Conservation (phyloP, 2,797 vertebrate species). For the Epinephelus coioides region DNA sequence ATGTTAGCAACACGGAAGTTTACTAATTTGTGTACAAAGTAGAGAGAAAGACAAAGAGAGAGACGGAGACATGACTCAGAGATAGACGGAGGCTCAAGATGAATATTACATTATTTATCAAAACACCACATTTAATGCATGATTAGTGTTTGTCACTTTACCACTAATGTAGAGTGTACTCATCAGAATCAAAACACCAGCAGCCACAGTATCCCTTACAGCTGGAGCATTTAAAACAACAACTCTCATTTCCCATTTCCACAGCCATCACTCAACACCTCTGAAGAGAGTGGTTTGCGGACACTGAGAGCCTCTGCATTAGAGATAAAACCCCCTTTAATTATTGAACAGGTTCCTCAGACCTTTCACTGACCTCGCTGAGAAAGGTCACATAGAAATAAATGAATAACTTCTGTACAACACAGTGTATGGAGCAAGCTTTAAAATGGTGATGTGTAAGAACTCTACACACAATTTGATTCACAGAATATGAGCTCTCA, state of each 20-base stretch:
- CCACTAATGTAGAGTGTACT: neutral
- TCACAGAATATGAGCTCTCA: neutral
- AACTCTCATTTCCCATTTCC: constrained; percentile 61
- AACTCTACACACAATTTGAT: neutral
- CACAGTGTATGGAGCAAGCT: neutral
- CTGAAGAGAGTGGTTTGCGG: constrained; percentile 64
- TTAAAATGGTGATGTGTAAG: constrained; percentile 2
- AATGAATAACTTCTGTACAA: constrained; percentile 30
- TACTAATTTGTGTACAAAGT: neutral
- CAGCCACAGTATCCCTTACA: constrained; percentile 45
- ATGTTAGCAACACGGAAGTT: constrained; percentile 11
- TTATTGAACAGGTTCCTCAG: constrained; percentile 73
- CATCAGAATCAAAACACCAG: constrained; percentile 11
- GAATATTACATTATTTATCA: constrained; percentile 15
- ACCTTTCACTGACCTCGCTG: constrained; percentile 71
- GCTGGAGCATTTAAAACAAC: constrained; percentile 46
- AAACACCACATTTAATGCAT: neutral
- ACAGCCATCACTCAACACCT: constrained; percentile 74
- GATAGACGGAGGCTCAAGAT: neutral
- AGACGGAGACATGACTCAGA: constrained; percentile 23
- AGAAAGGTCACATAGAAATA: constrained; percentile 51
- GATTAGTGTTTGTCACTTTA: constrained; percentile 11
- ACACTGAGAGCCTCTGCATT: constrained; percentile 67
- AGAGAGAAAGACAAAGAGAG: constrained; percentile 7
- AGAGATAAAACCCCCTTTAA: constrained; percentile 71